A percentile compares a stretch with the other conserved stretches of the same genome.
Evolutionary conservation across 1,140 invertebrate genomes (phyloP).

Genomic region (Drosophila quadrilineata): DNA sequence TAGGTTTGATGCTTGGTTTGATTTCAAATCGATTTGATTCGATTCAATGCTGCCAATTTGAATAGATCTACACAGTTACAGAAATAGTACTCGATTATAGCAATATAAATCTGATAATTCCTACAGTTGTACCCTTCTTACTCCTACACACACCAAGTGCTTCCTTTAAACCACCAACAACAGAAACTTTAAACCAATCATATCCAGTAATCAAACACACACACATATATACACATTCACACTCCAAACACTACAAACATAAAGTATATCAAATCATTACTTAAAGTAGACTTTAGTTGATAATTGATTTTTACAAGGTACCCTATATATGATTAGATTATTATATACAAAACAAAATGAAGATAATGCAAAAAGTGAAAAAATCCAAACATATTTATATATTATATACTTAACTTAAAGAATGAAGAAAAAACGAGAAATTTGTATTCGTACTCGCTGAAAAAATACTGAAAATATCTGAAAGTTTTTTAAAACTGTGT

Average conservation of each 20-base stretch:
- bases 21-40: too few relatives aligned
- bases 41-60: conserved; percentile 64
- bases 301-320: conserved; percentile 57
- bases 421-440: conserved; percentile 18
- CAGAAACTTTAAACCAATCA: too few relatives aligned
- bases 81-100: too few relatives aligned
- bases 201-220: conserved; percentile 37
- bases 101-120: conserved; percentile 47
- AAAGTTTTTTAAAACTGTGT: conserved; percentile 15
- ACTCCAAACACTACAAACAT: conserved; percentile 21
- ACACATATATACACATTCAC: conserved; percentile 20
- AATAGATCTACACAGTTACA: conserved; percentile 6
- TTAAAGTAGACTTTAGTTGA: conserved; percentile 69
- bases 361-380: too few relatives aligned
- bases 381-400: conserved; percentile 41
- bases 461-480: conserved; percentile 15
- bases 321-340: conserved; percentile 48
- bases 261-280: conserved; percentile 65
- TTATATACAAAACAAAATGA: too few relatives aligned
- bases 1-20: too few relatives aligned
- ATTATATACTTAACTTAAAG: conserved; percentile 40
- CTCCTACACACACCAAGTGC: too few relatives aligned
- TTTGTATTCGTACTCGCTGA: conserved; percentile 33
- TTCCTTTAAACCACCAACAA: conserved; percentile 61
- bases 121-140: conserved; percentile 59